These are phyloP conservation scores for Nysson spinosus DNA, from an alignment of 2,888 invertebrate genomes.

Conservation along the genomic window DNA sequence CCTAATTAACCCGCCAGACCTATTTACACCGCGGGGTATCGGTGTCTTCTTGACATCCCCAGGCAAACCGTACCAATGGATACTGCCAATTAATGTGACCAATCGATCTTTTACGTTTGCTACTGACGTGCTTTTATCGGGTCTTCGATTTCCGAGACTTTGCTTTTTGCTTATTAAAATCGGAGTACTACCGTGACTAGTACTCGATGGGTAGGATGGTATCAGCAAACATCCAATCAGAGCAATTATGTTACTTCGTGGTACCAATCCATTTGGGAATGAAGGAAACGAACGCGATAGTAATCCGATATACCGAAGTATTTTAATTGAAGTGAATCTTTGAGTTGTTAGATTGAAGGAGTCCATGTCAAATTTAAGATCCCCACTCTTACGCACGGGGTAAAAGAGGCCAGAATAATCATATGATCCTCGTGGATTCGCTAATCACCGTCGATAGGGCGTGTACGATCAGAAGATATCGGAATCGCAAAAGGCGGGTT, in stretches of 20 bases:
- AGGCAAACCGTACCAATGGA: constrained; percentile 11
- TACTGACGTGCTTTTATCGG: constrained; percentile 46
- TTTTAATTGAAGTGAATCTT: too few species aligned
- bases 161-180: constrained; percentile 4
- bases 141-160: neutral
- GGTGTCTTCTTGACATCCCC: constrained; percentile 40
- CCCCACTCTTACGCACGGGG: neutral
- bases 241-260: too few species aligned
- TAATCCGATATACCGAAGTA: too few species aligned
- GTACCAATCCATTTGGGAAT: too few species aligned
- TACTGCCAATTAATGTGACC: constrained; percentile 65
- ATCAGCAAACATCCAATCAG: too few species aligned
- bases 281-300: too few species aligned
- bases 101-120: constrained; percentile 62
- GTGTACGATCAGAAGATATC: constrained; percentile 49
- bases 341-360: too few species aligned
- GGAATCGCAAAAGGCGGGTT: constrained; percentile 49
- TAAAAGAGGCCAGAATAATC: neutral
- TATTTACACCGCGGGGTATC: constrained; percentile 65
- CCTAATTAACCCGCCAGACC: constrained; percentile 65
- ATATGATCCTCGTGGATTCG: constrained; percentile 14
- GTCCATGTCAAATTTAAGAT: neutral
- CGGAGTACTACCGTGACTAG: neutral
- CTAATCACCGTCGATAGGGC: constrained; percentile 45
- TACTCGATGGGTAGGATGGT: too few species aligned